phyloP scores from a whole-genome alignment of 2,113 vertebrate species.

The Xenopus laevis region DNA sequence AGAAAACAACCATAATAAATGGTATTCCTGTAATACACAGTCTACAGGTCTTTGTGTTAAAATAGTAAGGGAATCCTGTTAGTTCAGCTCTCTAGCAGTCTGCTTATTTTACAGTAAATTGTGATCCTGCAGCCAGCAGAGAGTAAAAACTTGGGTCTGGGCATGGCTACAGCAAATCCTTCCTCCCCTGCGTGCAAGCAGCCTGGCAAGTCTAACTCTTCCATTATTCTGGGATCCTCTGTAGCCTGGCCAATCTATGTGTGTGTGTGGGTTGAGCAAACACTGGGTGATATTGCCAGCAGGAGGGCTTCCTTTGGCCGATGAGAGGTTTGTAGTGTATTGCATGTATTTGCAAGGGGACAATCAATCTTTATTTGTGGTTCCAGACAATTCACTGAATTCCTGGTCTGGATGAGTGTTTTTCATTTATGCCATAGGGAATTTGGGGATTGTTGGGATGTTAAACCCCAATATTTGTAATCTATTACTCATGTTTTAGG shows the following conservation, averaged over 20 bases:
- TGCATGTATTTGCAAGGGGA: neutral
- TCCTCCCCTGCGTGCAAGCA: constrained; percentile 1
- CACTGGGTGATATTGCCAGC: constrained; percentile 7
- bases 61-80: no score
- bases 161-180: constrained; percentile 26
- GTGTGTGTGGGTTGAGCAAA: constrained; percentile 22
- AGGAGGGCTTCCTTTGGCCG: neutral
- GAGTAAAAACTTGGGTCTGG: constrained; percentile 1
- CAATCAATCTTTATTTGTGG: neutral
- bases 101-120: no score
- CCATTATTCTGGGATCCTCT: constrained; percentile 1
- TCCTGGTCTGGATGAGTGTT: no score
- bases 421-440: no score
- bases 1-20: no score
- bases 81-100: no score
- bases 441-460: no score
- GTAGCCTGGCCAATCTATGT: neutral
- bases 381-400: no score
- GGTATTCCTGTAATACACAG: no score
- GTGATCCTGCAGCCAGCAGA: neutral
- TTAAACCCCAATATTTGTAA: no score
- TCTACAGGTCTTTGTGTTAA: no score
- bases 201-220: neutral
- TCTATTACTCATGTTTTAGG: no score
- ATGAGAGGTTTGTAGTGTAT: neutral